phyloP scores from a whole-genome alignment of 2,113 vertebrate species.

The Furnarius figulus region DNA sequence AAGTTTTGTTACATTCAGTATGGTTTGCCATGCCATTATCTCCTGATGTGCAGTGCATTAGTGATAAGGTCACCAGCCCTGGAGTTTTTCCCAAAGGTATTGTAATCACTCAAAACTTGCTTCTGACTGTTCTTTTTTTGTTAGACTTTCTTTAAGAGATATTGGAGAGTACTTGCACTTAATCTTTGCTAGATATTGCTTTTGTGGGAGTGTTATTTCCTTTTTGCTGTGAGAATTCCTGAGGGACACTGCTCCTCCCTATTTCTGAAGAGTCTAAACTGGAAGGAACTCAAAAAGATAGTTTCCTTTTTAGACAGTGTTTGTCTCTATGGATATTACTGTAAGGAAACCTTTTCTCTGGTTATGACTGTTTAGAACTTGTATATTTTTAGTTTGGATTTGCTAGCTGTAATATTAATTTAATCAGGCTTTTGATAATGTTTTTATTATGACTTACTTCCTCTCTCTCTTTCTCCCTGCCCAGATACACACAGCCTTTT shows the following conservation, averaged over 20 bases:
- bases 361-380: background rate
- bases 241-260: constrained; percentile 1
- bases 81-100: background rate
- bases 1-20: background rate
- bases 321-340: background rate
- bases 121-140: background rate
- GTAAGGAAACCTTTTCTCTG: background rate
- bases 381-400: constrained; percentile 6
- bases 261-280: background rate
- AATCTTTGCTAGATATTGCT: background rate
- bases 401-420: background rate
- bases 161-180: background rate
- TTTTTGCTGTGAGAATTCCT: constrained; percentile 9
- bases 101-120: background rate
- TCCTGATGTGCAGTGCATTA: background rate
- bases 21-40: background rate
- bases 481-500: background rate
- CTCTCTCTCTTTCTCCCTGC: background rate
- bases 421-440: constrained; percentile 8
- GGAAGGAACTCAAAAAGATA: constrained; percentile 12
- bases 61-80: background rate
- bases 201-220: constrained; percentile 16
- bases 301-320: constrained; percentile 7
- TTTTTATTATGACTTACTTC: constrained; percentile 31
- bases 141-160: background rate